Conservation (phyloP, 2,113 vertebrate genomes). For the Osmerus mordax region DNA sequence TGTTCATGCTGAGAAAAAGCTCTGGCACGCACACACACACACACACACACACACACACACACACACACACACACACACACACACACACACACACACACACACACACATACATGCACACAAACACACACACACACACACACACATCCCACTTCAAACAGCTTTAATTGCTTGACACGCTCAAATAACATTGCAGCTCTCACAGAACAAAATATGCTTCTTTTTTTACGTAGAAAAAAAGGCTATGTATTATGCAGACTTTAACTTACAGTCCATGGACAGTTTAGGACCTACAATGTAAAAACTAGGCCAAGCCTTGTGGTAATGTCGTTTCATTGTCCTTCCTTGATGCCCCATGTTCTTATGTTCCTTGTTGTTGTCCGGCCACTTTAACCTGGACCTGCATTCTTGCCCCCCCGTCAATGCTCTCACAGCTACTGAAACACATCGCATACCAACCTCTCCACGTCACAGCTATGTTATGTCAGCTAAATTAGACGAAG, state of each 20-base stretch:
- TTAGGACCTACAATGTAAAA: slow-evolving; percentile 17
- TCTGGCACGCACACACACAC: too few relatives aligned
- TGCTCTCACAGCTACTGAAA: slow-evolving; percentile 15
- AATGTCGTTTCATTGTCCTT: neutral
- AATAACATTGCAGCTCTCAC: slow-evolving; percentile 29
- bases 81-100: too few relatives aligned
- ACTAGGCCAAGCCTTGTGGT: neutral
- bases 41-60: too few relatives aligned
- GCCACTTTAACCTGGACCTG: slow-evolving; percentile 21
- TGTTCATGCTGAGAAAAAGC: slow-evolving; percentile 38
- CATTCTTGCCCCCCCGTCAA: slow-evolving; percentile 42
- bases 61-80: too few relatives aligned
- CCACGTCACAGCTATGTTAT: slow-evolving; percentile 39
- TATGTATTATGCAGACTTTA: neutral
- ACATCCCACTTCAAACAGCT: slow-evolving; percentile 33
- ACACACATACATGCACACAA: too few relatives aligned
- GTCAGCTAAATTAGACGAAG: slow-evolving; percentile 42
- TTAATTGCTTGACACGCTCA: slow-evolving; percentile 23
- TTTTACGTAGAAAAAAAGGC: too few relatives aligned
- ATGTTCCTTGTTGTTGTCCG: slow-evolving; percentile 23
- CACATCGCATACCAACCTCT: slow-evolving; percentile 11
- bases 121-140: slow-evolving; percentile 2
- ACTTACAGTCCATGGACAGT: slow-evolving; percentile 2
- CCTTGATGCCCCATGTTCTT: slow-evolving; percentile 1
- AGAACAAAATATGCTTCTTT: neutral